Percentiles rank a stretch among this genome's conserved stretches.
phyloP scores from a whole-genome alignment of 2,888 invertebrate genomes.

The Eretmocerus hayati region DNA sequence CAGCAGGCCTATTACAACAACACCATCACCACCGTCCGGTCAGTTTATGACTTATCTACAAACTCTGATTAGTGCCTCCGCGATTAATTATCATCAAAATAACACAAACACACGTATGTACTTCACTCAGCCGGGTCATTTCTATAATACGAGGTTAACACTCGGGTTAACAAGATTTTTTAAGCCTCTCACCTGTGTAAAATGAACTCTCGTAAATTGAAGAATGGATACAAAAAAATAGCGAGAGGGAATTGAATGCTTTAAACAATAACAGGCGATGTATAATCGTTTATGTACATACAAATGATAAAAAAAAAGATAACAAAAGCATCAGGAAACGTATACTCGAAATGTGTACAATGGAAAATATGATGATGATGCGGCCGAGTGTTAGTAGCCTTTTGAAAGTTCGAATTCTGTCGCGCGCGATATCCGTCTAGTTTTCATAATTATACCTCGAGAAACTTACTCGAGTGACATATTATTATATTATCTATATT shows the following conservation, averaged over 20 bases:
- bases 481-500: no score
- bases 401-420: slow-evolving; percentile 19
- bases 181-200: no score
- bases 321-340: slow-evolving; percentile 25
- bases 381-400: slow-evolving; percentile 11
- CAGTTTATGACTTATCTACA: slow-evolving; percentile 39
- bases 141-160: no score
- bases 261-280: no score
- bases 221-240: no score
- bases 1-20: no score
- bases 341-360: slow-evolving; percentile 19
- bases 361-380: not conserved
- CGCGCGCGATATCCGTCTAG: slow-evolving; percentile 13
- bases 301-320: slow-evolving; percentile 1
- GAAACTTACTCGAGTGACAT: no score
- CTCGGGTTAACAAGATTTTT: no score
- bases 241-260: no score
- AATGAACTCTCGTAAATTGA: no score
- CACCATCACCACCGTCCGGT: slow-evolving; percentile 37
- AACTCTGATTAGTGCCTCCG: slow-evolving; percentile 46
- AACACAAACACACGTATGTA: no score
- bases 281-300: no score
- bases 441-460: slow-evolving; percentile 11
- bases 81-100: slow-evolving; percentile 33
- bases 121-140: slow-evolving; percentile 12